phyloP scores from a whole-genome alignment of 92 coral and sea anemone genomes.

The Porites evermanni region DNA sequence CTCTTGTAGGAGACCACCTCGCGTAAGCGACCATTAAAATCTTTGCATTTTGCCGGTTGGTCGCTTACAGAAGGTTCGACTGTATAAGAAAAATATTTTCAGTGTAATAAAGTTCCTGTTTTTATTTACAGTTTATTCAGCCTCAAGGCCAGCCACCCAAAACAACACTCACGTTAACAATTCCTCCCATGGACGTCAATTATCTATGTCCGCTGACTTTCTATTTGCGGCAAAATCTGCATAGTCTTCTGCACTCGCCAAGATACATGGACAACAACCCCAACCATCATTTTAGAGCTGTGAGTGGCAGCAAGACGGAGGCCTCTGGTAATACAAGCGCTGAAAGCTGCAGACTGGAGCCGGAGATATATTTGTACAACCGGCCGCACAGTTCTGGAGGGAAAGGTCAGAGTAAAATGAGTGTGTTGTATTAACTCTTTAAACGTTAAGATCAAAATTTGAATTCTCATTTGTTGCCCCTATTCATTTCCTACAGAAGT shows the following conservation, averaged over 20 bases:
- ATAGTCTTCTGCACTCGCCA: conserved; percentile 82
- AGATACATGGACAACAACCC: conserved; percentile 78
- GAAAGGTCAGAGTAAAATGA: conserved; percentile 56
- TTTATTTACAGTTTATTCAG: conserved; percentile 79
- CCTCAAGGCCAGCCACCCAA: conserved; percentile 77
- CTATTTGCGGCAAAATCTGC: conserved; percentile 91
- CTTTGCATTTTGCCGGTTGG: neutral
- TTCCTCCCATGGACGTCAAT: conserved; percentile 85
- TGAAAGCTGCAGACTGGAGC: conserved; percentile 58
- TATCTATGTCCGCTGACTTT: conserved; percentile 84
- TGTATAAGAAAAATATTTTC: neutral
- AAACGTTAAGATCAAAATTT: too few relatives aligned
- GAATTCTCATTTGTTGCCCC: too few relatives aligned
- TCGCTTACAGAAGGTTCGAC: neutral
- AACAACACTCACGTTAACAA: conserved; percentile 68
- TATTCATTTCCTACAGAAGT: too few relatives aligned
- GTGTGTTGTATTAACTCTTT: neutral
- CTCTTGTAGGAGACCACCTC: too few relatives aligned
- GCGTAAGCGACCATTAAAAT: too few relatives aligned
- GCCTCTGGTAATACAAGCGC: conserved; percentile 47
- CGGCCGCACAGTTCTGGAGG: conserved; percentile 89
- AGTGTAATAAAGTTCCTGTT: neutral
- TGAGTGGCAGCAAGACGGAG: conserved; percentile 10
- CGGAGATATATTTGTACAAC: conserved; percentile 85
- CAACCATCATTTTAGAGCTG: conserved; percentile 78